Conservation (phyloP, 2,888 invertebrate species). For the Limnephilus lunatus region DNA sequence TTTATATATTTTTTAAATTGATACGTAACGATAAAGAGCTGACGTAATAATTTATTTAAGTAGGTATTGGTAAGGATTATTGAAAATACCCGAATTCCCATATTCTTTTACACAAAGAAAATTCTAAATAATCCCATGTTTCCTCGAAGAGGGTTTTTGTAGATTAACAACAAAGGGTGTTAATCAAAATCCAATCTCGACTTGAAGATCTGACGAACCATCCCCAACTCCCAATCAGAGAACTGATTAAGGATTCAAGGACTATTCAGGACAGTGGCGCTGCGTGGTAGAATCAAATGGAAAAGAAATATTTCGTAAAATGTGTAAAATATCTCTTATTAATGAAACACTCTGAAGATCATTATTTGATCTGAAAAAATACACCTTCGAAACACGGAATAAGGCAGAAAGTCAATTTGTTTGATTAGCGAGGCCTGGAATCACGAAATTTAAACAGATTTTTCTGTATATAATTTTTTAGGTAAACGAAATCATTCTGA, state of each 20-base stretch:
- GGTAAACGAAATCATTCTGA: too few relatives aligned
- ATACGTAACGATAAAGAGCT: not conserved
- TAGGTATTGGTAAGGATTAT: not conserved
- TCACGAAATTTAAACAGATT: too few relatives aligned
- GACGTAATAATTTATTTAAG: not conserved
- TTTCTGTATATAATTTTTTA: too few relatives aligned
- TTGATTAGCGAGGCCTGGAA: too few relatives aligned
- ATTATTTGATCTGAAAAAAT: too few relatives aligned
- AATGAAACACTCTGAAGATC: not conserved
- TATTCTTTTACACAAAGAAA: not conserved
- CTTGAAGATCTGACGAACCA: slow-evolving; percentile 28
- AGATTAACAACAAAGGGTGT: slow-evolving; percentile 24
- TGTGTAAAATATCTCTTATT: too few relatives aligned
- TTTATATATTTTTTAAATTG: not conserved
- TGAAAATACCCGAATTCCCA: not conserved
- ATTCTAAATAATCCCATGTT: not conserved
- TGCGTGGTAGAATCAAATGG: not conserved
- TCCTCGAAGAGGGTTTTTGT: slow-evolving; percentile 11
- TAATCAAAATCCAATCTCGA: slow-evolving; percentile 27
- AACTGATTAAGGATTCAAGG: slow-evolving; percentile 27
- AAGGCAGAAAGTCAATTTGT: too few relatives aligned
- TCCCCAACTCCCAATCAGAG: slow-evolving; percentile 18
- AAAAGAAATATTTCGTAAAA: too few relatives aligned
- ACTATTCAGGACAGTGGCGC: not conserved
- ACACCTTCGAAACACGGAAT: too few relatives aligned